phyloP scores from a whole-genome alignment of 2,797 vertebrate genomes.

The Myotis vivesi region DNA sequence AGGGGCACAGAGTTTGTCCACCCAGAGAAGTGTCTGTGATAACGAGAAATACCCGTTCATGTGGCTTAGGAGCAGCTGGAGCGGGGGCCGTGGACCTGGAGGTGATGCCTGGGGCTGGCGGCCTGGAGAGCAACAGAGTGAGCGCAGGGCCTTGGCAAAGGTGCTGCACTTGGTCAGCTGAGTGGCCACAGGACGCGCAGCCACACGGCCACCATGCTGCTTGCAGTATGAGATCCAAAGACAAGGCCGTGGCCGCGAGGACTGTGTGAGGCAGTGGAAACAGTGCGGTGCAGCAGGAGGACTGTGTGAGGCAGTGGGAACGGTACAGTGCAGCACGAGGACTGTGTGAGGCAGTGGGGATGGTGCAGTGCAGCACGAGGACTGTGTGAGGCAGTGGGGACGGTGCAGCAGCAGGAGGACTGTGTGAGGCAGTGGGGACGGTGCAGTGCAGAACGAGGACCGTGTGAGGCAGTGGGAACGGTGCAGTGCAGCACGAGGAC shows the following conservation, averaged over 20 bases:
- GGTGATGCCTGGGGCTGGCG: not conserved
- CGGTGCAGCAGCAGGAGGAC: not conserved
- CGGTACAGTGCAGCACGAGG: no score
- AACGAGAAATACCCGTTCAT: not conserved
- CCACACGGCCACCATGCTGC: not conserved
- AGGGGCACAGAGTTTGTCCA: not conserved
- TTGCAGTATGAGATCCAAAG: not conserved
- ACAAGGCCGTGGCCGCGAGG: not conserved
- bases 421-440: no score
- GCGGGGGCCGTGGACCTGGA: not conserved
- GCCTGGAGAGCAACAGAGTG: not conserved
- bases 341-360: no score
- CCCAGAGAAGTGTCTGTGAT: not conserved
- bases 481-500: not conserved
- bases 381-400: no score
- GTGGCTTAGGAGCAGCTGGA: not conserved
- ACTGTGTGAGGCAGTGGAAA: no score
- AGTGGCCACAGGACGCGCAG: not conserved
- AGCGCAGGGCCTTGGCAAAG: not conserved
- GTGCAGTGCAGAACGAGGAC: not conserved
- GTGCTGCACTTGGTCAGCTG: not conserved
- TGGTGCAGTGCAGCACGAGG: no score
- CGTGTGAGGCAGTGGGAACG: no score
- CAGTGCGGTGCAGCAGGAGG: no score
- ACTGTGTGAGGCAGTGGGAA: no score